Conservation (phyloP, 2,888 invertebrate genomes). For the Parasteatoda lunata region DNA sequence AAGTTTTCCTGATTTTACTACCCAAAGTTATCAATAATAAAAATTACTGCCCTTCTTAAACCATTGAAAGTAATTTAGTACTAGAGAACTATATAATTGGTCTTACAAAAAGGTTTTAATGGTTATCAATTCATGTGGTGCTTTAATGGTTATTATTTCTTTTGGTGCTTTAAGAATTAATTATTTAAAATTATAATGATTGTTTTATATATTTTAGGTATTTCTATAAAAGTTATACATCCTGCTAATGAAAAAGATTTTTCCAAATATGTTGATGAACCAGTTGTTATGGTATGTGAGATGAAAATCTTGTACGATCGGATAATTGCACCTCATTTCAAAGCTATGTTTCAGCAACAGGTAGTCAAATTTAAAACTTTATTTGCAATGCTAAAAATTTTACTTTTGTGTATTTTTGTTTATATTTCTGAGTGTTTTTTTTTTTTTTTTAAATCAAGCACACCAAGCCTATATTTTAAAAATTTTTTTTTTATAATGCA, state of each 20-base stretch:
- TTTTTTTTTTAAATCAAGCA: not conserved
- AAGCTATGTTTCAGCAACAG: conserved; percentile 19
- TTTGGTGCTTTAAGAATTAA: not conserved
- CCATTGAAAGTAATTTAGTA: too few species aligned
- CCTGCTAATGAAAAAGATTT: conserved; percentile 50
- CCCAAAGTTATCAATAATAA: too few species aligned
- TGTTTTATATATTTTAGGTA: conserved; percentile 26
- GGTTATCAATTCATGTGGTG: too few species aligned
- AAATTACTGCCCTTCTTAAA: too few species aligned
- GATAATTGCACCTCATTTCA: conserved; percentile 22
- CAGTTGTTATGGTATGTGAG: conserved; percentile 43
- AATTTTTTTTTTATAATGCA: not conserved
- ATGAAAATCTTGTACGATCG: conserved; percentile 22
- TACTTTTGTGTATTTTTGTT: too few species aligned
- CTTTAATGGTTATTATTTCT: too few species aligned
- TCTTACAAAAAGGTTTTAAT: too few species aligned
- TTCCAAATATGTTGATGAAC: conserved; percentile 39
- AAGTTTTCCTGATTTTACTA: too few species aligned
- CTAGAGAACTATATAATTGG: too few species aligned
- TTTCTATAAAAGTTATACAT: conserved; percentile 43
- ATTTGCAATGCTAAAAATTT: too few species aligned
- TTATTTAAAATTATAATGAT: not conserved
- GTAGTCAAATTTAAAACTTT: not conserved
- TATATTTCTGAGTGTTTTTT: not conserved
- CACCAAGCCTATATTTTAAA: not conserved